Evolutionary conservation across 2,888 invertebrate species (phyloP), one percentile per base, ranked within the genome.

Genomic region (Andrena fulva): DNA sequence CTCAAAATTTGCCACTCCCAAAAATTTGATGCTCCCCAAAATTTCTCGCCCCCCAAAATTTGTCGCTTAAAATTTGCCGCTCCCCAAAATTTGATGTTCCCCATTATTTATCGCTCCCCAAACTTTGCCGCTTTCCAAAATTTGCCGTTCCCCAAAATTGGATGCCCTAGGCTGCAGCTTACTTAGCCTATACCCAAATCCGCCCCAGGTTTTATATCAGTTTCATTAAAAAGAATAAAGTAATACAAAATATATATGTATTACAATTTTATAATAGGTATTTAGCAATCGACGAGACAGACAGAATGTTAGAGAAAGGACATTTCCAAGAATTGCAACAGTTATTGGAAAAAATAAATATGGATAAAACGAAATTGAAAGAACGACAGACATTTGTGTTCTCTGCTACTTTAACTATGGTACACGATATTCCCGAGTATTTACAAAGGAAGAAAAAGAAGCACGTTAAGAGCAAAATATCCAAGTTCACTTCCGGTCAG

Each of bases 231-330:
- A 31, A 63, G 2, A 27, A 48, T 27, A n/a, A 33, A 56, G 29
- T 16, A 73, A 50, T 66, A 56, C 29, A 8, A 67, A 24, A n/a
- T 35, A 66, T 35, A 66, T 70, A 24, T 59, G 10, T 68, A 31
- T 27, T 60, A 12, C 7, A 71, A 48, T 27, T 27, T 8, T 33
- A 31, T 69, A 75, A 77, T 91, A 98, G 98, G 92, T 98, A 96
- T 94, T 94, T 99, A 83, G 99, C 98, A 0, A 98, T 99, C 87
- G 99, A 99, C 94, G 99, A 99, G 95, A 99, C 99, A 0, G 99
- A 99, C 94, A 96, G 99, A 80, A 99, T 99, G 99, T 95, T 99
- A 20, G 99, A 99, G 93, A 97, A 96, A 87, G 98, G 98, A 0
- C 99, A 99, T 93, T 99, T 99, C 93, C 97, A 97, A 85, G 99